Base-by-base conservation (phyloP, 2,797 vertebrate genomes). In the Hypotaenidia okinawae region DNA sequence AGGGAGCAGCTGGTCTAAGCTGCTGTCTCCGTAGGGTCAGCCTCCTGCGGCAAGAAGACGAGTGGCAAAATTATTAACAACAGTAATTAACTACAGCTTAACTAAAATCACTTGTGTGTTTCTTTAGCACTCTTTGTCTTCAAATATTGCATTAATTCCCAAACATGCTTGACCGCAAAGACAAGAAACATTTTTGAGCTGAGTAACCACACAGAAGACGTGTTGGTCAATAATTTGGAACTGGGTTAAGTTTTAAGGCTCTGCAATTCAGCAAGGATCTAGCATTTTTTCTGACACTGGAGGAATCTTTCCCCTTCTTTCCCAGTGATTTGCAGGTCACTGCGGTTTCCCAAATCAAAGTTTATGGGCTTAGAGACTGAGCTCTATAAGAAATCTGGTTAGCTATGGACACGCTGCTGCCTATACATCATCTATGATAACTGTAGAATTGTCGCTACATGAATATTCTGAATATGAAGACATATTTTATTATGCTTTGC, bases 401-500 rank as follows among this genome's bases (percentile, higher is more conserved):
- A 64, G 47, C 54, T 63, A 24, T 27, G 61, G 86, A 67, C 62
- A 85, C 6, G 9, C 22, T 67, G 10, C 37, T 83, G 49, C 30
- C 63, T 85, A 37, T 90, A 87, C 67, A 83, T 85, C 61, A 77
- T 77, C 45, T 51, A 62, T n/a, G 32, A 85, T 85, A 85, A 77
- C 86, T 93, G 83, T 83, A 85, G 84, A 95, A 94, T 89, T 95
- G 57, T 87, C 4, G 2, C 62, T 91, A 82, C 62, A 89, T 59
- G 57, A 77, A 89, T 92, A 89, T 89, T 89, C 84, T 87, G 89
- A 89, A 64, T 87, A 95, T 51, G 87, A 95, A 93, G 94, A 87
- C 91, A 76, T 61, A 57, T 72, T 93, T 93, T 93, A 92, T 87
- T 94, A 68, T 58, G 87, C 58, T 95, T 93, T 95, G 61, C 81